Base-by-base conservation (phyloP, 2,888 invertebrate species). In the Meteorus cinctellus region DNA sequence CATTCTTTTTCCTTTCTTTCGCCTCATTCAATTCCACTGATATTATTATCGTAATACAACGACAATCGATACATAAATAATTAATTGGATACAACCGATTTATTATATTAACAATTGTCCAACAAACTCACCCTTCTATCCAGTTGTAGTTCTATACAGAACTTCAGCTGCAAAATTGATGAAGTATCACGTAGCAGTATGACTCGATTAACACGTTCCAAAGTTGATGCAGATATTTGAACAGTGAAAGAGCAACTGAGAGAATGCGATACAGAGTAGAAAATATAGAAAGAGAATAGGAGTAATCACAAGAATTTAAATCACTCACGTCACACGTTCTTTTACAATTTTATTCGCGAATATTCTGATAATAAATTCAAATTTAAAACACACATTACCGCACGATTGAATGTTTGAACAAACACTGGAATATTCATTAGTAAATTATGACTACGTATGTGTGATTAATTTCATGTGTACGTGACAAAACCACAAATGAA, bases 241-340 rank as follows among this genome's bases (percentile, higher is more conserved):
- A 65, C 41, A 41, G 8, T 14, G 2, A 41, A 41, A n/a, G 14
- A 19, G 8, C 8, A 65, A 67, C 2, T 24, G 27, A 51, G 27
- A 51, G 51, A 55, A 19, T 19, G 19, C 3, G 55, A 19, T 4
- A 55, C 6, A 19, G 55, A 8, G 55, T n/a, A 24, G 6, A 45
- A 45, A 27, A 16, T 2, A 48, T 19, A 48, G 19, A 48, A 41
- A 60, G 1, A 62, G n/a, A 45, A 45, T 41, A 8, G 29, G 27
- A 62, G 48, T 62, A 62, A 12, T 6, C 34, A 60, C 62, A 60
- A 71, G 16, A 60, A 72, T 48, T 72, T 65, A 31, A 62, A 72
- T 65, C 65, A 48, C 51, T 65, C 51, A 65, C 72, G 63, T 24
- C 24, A 65, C 62, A 62, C 31, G 62, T 62, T 19, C 8, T 55